Evolutionary conservation across 2,797 vertebrate species (phyloP).

Genomic region (Sebastes kiyomatsui): DNA sequence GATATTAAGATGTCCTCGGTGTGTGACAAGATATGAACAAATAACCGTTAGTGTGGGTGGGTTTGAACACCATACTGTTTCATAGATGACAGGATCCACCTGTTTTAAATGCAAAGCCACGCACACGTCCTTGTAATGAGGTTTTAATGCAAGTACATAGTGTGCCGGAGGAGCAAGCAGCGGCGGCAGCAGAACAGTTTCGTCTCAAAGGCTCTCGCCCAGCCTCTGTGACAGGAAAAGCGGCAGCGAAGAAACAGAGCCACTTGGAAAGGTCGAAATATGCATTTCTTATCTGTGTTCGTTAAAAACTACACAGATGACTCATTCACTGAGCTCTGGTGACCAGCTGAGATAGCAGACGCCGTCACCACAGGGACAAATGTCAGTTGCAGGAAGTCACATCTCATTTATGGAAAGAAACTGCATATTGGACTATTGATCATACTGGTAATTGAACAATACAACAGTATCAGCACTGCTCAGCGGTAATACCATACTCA

Average conservation of each 20-base stretch:
- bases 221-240: conserved; percentile 17
- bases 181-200: conserved; percentile 10
- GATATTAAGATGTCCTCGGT: conserved; percentile 9
- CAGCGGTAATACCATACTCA: not conserved
- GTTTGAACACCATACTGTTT: conserved; percentile 11
- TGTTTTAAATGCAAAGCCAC: conserved; percentile 64
- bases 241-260: conserved; percentile 12
- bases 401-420: conserved; percentile 18
- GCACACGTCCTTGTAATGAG: conserved; percentile 59
- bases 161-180: conserved; percentile 38
- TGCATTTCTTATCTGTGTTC: conserved; percentile 35
- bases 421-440: conserved; percentile 7
- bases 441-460: conserved; percentile 1
- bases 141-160: conserved; percentile 64
- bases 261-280: conserved; percentile 56
- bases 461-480: not conserved
- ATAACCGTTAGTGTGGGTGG: not conserved
- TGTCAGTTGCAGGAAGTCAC: conserved; percentile 13
- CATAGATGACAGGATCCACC: conserved; percentile 20
- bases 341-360: conserved; percentile 29
- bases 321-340: conserved; percentile 20
- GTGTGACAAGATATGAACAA: conserved; percentile 21
- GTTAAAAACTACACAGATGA: conserved; percentile 41
- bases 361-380: conserved; percentile 36
- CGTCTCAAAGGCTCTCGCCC: conserved; percentile 20